phyloP scores from a whole-genome alignment of 2,113 vertebrate species.

The Glareola pratincola region DNA sequence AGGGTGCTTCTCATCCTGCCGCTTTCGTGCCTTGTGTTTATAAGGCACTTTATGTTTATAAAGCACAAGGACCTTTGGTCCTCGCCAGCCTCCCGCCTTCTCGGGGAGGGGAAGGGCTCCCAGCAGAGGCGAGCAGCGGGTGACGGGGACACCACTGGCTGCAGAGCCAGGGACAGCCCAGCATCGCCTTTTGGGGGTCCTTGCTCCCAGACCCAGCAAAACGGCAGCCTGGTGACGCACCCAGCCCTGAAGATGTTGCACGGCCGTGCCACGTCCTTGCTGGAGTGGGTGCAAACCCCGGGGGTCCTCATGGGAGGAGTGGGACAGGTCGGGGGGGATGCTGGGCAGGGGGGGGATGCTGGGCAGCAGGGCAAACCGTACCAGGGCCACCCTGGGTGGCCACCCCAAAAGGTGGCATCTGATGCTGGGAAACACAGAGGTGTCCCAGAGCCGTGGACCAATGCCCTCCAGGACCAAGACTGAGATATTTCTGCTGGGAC shows the following conservation, averaged over 20 bases:
- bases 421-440: neutral
- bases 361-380: neutral
- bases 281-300: neutral
- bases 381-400: neutral
- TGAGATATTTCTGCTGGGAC: neutral
- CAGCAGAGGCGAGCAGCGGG: neutral
- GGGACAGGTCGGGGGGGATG: neutral
- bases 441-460: accelerated
- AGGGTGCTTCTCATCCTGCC: neutral
- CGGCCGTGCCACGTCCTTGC: neutral
- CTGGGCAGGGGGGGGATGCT: neutral
- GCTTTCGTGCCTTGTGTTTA: neutral
- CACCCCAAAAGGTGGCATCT: neutral
- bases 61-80: neutral
- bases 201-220: accelerated
- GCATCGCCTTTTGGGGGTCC: neutral
- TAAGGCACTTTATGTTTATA: neutral
- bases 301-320: neutral
- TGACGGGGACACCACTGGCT: neutral
- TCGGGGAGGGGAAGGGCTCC: neutral
- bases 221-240: neutral
- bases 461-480: neutral
- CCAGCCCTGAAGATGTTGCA: accelerated
- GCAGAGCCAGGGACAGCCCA: neutral
- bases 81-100: accelerated